Percentiles rank a stretch among this genome's conserved stretches.
These are phyloP conservation scores for Venusia cambrica DNA, from an alignment of 2,888 invertebrate species.

Conservation along the genomic window DNA sequence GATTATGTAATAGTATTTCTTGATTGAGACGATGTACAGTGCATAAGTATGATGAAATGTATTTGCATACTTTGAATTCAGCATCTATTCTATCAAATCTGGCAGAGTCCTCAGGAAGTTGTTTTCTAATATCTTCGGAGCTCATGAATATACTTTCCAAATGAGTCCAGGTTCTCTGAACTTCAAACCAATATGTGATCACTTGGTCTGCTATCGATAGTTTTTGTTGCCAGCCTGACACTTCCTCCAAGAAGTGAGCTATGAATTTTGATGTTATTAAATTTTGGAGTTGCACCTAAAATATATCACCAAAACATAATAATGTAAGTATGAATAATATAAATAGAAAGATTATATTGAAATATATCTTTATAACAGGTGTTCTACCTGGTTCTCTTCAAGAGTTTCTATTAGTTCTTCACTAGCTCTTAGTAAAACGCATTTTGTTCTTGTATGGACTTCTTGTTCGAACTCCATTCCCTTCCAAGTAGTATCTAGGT, in stretches of 20 bases:
- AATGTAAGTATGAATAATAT: background rate
- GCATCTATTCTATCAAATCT: slow-evolving; percentile 95
- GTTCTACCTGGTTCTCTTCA: slow-evolving; percentile 95
- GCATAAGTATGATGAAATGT: background rate
- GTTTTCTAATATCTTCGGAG: slow-evolving; percentile 97
- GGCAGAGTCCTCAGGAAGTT: slow-evolving; percentile 95
- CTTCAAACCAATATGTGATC: slow-evolving; percentile 96
- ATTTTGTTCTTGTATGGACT: slow-evolving; percentile 92
- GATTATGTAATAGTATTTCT: no score
- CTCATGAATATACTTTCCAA: slow-evolving; percentile 99
- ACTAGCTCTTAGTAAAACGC: slow-evolving; percentile 91
- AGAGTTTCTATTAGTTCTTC: slow-evolving; percentile 98
- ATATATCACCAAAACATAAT: slow-evolving; percentile 12
- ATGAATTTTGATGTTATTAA: slow-evolving; percentile 98
- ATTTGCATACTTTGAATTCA: slow-evolving; percentile 88
- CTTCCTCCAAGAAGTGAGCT: slow-evolving; percentile 96
- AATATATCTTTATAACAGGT: no score
- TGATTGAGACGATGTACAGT: no score
- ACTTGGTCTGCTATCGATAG: slow-evolving; percentile 96
- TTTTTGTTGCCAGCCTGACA: slow-evolving; percentile 96
- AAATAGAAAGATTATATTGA: no score
- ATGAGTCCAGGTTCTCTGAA: slow-evolving; percentile 98
- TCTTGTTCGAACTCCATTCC: slow-evolving; percentile 96
- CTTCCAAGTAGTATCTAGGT: slow-evolving; percentile 95
- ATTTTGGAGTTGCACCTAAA: slow-evolving; percentile 95